phyloP scores from a whole-genome alignment of 2,797 vertebrate genomes.

The Sternotherus odoratus region DNA sequence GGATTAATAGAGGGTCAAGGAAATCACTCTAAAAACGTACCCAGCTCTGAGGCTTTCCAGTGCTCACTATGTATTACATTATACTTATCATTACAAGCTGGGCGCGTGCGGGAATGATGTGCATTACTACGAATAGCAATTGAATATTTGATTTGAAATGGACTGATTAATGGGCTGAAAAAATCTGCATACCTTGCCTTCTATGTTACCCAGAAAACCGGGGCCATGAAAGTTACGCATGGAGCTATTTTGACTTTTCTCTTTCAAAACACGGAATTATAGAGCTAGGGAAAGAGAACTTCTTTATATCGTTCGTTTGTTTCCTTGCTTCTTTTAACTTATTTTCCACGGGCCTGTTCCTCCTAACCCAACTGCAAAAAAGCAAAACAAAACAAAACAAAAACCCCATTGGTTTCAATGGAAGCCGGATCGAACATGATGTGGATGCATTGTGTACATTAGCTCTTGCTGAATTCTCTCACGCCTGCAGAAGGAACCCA shows the following conservation, averaged over 20 bases:
- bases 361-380: background rate
- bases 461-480: too few relatives aligned
- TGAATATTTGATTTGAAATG: slow-evolving; percentile 41
- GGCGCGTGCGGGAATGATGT: background rate
- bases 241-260: background rate
- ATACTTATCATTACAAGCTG: background rate
- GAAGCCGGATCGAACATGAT: too few relatives aligned
- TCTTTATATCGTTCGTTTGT: background rate
- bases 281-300: background rate
- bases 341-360: background rate
- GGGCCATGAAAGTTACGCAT: background rate
- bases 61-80: slow-evolving; percentile 3
- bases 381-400: background rate
- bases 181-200: slow-evolving; percentile 11
- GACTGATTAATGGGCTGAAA: slow-evolving; percentile 10
- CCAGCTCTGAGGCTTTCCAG: background rate
- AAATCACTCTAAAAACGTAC: background rate
- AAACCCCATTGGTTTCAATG: background rate
- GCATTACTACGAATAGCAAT: background rate
- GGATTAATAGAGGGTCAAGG: background rate
- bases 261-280: background rate
- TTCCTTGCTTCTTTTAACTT: background rate
- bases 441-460: too few relatives aligned
- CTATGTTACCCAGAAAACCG: background rate
- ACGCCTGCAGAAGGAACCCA: too few relatives aligned